phyloP scores from a whole-genome alignment of 2,113 vertebrate genomes.

The Hemiscyllium ocellatum region DNA sequence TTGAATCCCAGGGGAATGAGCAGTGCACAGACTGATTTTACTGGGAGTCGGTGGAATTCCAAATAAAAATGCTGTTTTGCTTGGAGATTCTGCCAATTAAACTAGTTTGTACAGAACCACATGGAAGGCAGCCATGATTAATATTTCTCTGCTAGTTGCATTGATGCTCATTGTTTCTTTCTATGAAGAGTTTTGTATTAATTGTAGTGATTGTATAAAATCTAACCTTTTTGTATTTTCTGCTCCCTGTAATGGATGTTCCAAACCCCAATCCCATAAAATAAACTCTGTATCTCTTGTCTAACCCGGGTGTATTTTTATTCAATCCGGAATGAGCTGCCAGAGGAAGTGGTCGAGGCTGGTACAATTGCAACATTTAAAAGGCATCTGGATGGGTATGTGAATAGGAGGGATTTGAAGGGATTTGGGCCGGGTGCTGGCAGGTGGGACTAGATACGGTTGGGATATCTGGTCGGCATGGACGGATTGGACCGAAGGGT shows the following conservation, averaged over 20 bases:
- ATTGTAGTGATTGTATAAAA: constrained; percentile 20
- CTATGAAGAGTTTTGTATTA: background rate
- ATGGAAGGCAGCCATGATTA: background rate
- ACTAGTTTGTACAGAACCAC: background rate
- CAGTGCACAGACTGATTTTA: background rate
- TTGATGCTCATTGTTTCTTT: background rate
- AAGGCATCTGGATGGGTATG: too few relatives aligned
- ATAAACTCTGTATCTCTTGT: constrained; percentile 4
- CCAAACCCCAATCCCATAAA: background rate
- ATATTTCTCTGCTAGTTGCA: background rate
- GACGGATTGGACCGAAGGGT: too few relatives aligned
- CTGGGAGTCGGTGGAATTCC: background rate
- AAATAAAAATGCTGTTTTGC: background rate
- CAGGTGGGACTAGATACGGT: too few relatives aligned
- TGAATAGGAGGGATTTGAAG: too few relatives aligned
- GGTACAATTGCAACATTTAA: too few relatives aligned
- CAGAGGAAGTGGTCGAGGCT: too few relatives aligned
- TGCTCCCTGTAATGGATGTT: constrained; percentile 3
- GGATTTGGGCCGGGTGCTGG: too few relatives aligned
- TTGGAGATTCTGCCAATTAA: background rate
- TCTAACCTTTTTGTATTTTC: background rate
- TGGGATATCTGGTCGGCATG: too few relatives aligned
- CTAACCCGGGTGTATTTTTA: background rate
- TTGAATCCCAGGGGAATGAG: background rate
- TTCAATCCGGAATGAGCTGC: background rate